Percentiles rank a stretch among this genome's conserved stretches.
phyloP scores from a whole-genome alignment of 2,113 vertebrate species.

The Strix uralensis region DNA sequence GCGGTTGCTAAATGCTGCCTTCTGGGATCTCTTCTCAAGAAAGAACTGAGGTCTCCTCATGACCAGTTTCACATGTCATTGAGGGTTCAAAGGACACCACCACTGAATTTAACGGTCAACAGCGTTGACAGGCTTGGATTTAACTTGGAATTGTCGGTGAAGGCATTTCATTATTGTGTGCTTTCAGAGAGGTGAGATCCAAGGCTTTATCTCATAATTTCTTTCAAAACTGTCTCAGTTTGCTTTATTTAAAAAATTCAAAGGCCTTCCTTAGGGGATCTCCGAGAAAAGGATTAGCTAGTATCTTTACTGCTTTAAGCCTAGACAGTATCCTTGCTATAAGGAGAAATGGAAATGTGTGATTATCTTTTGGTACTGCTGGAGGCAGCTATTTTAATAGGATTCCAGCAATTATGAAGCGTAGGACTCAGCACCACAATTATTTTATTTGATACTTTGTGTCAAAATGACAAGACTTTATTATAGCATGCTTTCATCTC shows the following conservation, averaged over 20 bases:
- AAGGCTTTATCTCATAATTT: background rate
- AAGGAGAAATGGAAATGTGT: background rate
- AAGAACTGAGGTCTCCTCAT: rapidly evolving
- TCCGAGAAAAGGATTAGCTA: background rate
- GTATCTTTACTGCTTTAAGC: background rate
- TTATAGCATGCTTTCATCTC: background rate
- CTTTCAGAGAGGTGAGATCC: background rate
- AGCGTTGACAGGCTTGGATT: background rate
- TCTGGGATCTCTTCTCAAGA: background rate
- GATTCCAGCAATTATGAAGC: background rate
- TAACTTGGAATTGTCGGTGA: background rate
- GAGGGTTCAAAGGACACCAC: background rate
- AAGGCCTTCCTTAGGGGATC: background rate
- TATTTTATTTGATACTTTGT: background rate
- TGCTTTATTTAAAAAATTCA: background rate
- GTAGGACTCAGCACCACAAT: background rate
- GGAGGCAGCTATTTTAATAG: background rate
- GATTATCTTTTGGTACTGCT: background rate
- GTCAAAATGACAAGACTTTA: background rate
- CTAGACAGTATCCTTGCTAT: background rate
- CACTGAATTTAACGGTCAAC: rapidly evolving
- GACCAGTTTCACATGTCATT: background rate
- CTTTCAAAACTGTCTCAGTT: background rate
- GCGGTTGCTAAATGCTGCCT: background rate
- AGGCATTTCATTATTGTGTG: background rate